Evolutionary conservation across 2,113 vertebrate genomes (phyloP), one percentile per base, ranked within the genome.

Genomic region (Argyrosomus japonicus): DNA sequence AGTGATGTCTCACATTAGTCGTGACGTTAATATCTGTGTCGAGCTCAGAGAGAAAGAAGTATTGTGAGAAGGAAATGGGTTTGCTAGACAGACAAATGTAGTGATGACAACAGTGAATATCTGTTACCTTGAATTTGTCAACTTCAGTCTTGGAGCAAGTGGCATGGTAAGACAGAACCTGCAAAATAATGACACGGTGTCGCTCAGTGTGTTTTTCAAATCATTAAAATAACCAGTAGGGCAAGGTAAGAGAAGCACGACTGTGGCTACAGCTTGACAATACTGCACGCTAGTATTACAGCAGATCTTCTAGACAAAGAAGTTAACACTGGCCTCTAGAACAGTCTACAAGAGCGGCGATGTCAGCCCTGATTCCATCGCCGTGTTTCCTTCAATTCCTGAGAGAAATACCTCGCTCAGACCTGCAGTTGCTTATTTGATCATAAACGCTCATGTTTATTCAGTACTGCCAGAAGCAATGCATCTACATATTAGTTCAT

Each of bases 91-190:
- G 23, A 81, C 65, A 25, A 72, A 74, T 64, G 61, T 69, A 45
- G 63, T 76, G 23, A 69, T 53, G 40, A 68, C 32, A 80, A 50
- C 19, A 19, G 25, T 40, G 29, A 81, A 75, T 15, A 68, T 67
- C 73, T 21, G 92, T 96, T 96, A 99, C 98, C 98, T 99, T 99
- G 93, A 99, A 98, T 95, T 98, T 99, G 95, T 99, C 98, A 77
- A 99, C 98, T 96, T 99, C 98, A 65, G 97, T 96, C 95, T 99
- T 99, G 8, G 97, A 98, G 95, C 98, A 99, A 8, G 98, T 99
- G 74, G 98, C 98, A 61, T 99, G 98, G 83, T 99, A 99, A 62
- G 98, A 99, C 63, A 99, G 95, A 50, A 99, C 97, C 98, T 99
- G 95, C 25, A 82, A 88, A 83, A 93, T 87, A 93, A 95, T 64